These are phyloP conservation scores for Trichomycterus rosablanca DNA, from an alignment of 2,113 vertebrate species.

Conservation along the genomic window DNA sequence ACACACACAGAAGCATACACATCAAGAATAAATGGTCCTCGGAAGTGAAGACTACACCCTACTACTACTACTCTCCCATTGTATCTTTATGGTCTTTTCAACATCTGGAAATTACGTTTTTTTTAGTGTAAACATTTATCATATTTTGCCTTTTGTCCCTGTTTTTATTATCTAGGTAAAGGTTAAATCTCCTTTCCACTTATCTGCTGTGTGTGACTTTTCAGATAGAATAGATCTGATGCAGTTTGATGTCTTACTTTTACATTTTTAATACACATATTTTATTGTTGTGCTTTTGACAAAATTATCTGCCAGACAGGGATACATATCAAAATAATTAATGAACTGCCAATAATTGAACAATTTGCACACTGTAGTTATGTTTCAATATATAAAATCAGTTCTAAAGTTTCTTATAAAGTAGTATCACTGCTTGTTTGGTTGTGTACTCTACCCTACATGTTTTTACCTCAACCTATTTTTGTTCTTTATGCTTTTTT, in stretches of 20 bases:
- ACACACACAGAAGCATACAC: too few relatives aligned
- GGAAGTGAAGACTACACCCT: neutral
- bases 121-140: slow-evolving; percentile 4
- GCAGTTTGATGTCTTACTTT: slow-evolving; percentile 33
- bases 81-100: slow-evolving; percentile 12
- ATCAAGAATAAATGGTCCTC: slow-evolving; percentile 1
- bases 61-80: slow-evolving; percentile 12
- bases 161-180: neutral
- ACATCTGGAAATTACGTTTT: neutral
- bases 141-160: slow-evolving; percentile 19
- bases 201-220: slow-evolving; percentile 1
- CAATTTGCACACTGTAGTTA: too few relatives aligned
- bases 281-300: slow-evolving; percentile 46
- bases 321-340: neutral
- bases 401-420: too few relatives aligned
- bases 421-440: too few relatives aligned
- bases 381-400: too few relatives aligned
- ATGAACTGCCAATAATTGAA: slow-evolving; percentile 18
- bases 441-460: too few relatives aligned
- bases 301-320: slow-evolving; percentile 43
- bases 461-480: too few relatives aligned
- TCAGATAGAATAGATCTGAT: slow-evolving; percentile 25
- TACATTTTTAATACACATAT: slow-evolving; percentile 36
- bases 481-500: too few relatives aligned
- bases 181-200: neutral